Evolutionary conservation across 2,888 invertebrate genomes (phyloP), one percentile per base, ranked within the genome.

Genomic region (Drosophila formosana): DNA sequence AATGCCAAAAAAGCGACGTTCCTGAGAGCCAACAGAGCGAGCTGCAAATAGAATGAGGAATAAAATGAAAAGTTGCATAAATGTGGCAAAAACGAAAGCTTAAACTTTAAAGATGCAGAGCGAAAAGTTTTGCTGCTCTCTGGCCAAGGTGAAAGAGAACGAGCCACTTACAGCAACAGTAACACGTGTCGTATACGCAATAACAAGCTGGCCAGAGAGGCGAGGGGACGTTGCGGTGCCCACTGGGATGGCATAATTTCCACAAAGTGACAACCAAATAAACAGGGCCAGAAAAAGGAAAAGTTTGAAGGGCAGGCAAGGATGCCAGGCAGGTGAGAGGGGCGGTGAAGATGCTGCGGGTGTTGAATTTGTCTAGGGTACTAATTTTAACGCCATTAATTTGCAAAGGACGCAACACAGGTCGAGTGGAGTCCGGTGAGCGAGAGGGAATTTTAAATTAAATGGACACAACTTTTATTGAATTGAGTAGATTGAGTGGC

Each of bases 381-480:
- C 85, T 88, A 85, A 86, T 86, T 86, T 76, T 74, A 76, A 78
- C 73, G 73, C 87, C 86, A 87, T 88, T 84, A 87, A 87, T 87
- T 88, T 87, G 75, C 66, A 60, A 49, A 58, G 47, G 72, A 67
- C 67, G 50, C 52, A n/a, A n/a, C n/a, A 53, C 66, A 56, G 50
- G 43, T 34, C 51, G 34, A 30, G 18, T 34, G 11, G 11, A 11
- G 11, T 34, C n/a, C 23, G 13, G 46, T 6, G 56, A 62, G 49
- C 57, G 61, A 71, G 37, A 56, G 45, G 53, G 66, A 75, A 75
- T 87, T 88, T 88, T 78, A 89, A 87, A 89, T 89, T 80, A 89
- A 89, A 89, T 89, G 90, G 82, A 89, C 89, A 80, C 88, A 89
- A 85, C 66, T 89, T 87, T 89, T 89, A 89, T 89, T 89, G 80